phyloP scores from a whole-genome alignment of 2,113 vertebrate genomes.

The Pleuronectes platessa region DNA sequence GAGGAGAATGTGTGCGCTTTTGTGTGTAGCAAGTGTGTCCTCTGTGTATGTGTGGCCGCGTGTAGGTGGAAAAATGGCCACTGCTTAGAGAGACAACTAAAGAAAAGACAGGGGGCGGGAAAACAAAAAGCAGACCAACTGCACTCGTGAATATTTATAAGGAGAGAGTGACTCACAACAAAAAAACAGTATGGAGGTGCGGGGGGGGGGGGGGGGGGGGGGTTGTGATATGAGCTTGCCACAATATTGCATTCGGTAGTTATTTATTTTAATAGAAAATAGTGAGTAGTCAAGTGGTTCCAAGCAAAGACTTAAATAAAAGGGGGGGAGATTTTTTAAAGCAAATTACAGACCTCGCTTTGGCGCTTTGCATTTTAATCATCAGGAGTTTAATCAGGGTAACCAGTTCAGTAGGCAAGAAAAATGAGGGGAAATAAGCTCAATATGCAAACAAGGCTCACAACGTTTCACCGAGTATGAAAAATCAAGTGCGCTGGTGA shows the following conservation, averaged over 20 bases:
- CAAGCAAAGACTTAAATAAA: background rate
- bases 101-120: constrained; percentile 55
- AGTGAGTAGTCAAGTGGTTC: background rate
- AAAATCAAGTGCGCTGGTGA: background rate
- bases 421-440: constrained; percentile 14
- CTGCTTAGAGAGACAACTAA: constrained; percentile 60
- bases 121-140: constrained; percentile 58
- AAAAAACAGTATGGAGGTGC: constrained; percentile 44
- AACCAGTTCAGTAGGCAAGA: constrained; percentile 14
- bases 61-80: constrained; percentile 74
- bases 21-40: constrained; percentile 15
- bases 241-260: constrained; percentile 21
- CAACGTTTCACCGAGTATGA: background rate
- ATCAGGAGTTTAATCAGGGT: constrained; percentile 8
- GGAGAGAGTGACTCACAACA: constrained; percentile 39
- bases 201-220: constrained; percentile 6
- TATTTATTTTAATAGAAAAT: background rate
- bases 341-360: constrained; percentile 5
- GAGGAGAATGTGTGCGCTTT: constrained; percentile 7
- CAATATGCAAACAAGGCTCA: constrained; percentile 15
- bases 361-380: constrained; percentile 30
- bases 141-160: constrained; percentile 74
- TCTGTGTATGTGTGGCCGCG: constrained; percentile 42
- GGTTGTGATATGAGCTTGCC: constrained; percentile 30
- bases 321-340: background rate